Conservation (phyloP, 2,113 vertebrate species). For the Hymenochirus boettgeri region DNA sequence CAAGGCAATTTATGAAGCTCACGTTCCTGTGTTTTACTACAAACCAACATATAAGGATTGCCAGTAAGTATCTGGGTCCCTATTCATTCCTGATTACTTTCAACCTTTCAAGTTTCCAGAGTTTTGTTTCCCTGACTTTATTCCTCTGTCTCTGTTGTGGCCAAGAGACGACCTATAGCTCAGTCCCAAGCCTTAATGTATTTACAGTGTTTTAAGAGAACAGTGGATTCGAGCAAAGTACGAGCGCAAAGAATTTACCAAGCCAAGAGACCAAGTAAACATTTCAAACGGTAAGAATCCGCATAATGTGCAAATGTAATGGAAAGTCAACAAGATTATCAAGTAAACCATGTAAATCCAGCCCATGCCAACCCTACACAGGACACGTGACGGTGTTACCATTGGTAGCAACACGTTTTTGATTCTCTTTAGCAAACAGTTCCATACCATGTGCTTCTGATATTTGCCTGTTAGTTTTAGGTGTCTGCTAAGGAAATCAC, state of each 20-base stretch:
- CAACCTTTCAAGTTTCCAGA: not conserved
- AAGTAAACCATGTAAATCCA: too few species aligned
- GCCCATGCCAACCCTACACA: too few species aligned
- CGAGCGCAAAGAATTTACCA: constrained; percentile 74
- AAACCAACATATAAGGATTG: constrained; percentile 73
- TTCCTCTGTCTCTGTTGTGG: not conserved
- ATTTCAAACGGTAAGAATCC: constrained; percentile 6
- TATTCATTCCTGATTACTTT: not conserved
- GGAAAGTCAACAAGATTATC: too few species aligned
- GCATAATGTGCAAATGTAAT: too few species aligned
- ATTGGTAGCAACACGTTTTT: too few species aligned
- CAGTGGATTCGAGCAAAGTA: constrained; percentile 90
- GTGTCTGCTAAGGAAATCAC: too few species aligned
- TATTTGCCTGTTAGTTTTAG: too few species aligned
- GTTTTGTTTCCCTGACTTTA: not conserved
- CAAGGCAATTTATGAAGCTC: constrained; percentile 73
- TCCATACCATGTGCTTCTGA: too few species aligned
- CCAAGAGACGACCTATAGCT: not conserved
- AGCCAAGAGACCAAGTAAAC: not conserved
- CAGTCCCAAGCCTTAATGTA: not conserved
- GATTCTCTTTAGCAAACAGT: too few species aligned
- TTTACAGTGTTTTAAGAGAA: constrained; percentile 73
- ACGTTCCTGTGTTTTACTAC: constrained; percentile 83
- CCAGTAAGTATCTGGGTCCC: constrained; percentile 59
- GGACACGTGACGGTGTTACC: too few species aligned